phyloP scores from a whole-genome alignment of 2,888 invertebrate species.

The Muscina levida region DNA sequence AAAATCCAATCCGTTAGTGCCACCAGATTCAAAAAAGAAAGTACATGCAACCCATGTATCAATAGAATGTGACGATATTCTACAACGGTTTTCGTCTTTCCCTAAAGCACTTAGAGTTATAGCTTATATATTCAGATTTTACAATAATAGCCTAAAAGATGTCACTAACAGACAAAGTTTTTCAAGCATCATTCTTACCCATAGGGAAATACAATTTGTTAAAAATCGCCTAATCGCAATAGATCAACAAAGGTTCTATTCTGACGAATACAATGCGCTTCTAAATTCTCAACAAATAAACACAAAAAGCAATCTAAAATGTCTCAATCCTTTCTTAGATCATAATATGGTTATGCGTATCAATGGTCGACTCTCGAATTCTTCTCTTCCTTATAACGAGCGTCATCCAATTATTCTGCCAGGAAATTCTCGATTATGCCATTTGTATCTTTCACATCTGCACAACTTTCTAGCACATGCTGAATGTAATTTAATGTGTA shows the following conservation, averaged over 20 bases:
- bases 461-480: slow-evolving; percentile 13
- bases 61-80: not conserved
- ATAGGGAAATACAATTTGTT: not conserved
- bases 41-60: not conserved
- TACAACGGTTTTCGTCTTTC: not conserved
- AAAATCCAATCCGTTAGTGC: not conserved
- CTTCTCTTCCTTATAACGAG: slow-evolving; percentile 21
- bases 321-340: slow-evolving; percentile 21
- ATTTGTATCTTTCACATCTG: slow-evolving; percentile 26
- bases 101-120: slow-evolving; percentile 1
- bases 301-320: not conserved
- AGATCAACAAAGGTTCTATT: not conserved
- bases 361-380: slow-evolving; percentile 5
- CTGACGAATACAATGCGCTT: not conserved
- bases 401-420: slow-evolving; percentile 27
- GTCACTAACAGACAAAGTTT: not conserved
- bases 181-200: not conserved
- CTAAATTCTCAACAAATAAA: slow-evolving; percentile 3
- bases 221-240: slow-evolving; percentile 19
- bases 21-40: not conserved
- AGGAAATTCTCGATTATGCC: slow-evolving; percentile 23
- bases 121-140: not conserved
- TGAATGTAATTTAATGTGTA: slow-evolving; percentile 40
- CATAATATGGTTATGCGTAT: slow-evolving; percentile 8
- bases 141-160: not conserved